These are phyloP conservation scores for Australoheros scitulus DNA, from an alignment of 2,113 vertebrate species.

Conservation along the genomic window DNA sequence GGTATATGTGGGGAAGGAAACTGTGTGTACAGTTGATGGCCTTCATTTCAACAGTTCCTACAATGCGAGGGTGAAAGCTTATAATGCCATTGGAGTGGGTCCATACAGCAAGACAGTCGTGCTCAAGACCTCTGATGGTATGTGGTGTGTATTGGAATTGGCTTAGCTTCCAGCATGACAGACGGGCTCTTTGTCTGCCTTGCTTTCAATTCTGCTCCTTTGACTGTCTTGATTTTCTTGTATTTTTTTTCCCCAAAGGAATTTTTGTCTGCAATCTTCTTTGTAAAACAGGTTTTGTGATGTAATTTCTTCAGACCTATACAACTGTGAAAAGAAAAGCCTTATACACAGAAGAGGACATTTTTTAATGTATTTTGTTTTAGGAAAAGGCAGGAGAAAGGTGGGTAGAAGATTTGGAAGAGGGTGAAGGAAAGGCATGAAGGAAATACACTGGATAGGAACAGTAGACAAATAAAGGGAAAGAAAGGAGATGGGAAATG, in stretches of 20 bases:
- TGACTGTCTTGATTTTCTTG: background rate
- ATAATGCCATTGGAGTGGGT: slow-evolving; percentile 89
- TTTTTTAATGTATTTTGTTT: background rate
- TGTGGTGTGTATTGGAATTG: background rate
- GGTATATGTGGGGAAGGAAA: slow-evolving; percentile 98
- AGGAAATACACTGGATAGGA: background rate
- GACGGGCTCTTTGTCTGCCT: background rate
- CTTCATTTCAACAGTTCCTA: slow-evolving; percentile 99
- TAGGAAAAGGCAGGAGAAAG: background rate
- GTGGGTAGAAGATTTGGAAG: background rate
- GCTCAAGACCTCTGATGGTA: slow-evolving; percentile 93
- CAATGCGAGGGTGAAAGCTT: slow-evolving; percentile 96
- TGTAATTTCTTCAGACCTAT: slow-evolving; percentile 1
- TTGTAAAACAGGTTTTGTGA: background rate
- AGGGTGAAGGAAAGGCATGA: background rate
- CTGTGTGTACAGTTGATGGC: slow-evolving; percentile 95
- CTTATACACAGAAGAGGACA: background rate
- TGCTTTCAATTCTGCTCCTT: background rate
- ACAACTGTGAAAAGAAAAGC: background rate
- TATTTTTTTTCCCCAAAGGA: background rate
- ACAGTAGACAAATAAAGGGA: background rate
- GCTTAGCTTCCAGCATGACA: background rate
- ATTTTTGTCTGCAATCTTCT: background rate
- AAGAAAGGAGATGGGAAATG: background rate
- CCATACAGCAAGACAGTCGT: slow-evolving; percentile 97